phyloP scores from a whole-genome alignment of 1,140 invertebrate genomes.

The Calliopsis andreniformis region DNA sequence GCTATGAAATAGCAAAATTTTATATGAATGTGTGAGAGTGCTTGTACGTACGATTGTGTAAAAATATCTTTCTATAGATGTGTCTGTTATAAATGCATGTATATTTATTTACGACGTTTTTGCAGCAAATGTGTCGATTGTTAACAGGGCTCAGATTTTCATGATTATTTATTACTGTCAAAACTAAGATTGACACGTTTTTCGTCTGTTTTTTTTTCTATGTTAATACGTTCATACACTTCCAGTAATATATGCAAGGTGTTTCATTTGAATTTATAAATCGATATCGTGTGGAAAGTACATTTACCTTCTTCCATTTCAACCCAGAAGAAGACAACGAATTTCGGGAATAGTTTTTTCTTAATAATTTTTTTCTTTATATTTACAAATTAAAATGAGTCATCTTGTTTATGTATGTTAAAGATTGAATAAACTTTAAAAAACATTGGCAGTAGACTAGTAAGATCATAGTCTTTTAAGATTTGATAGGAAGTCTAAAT shows the following conservation, averaged over 20 bases:
- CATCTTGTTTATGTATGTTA: too few species aligned
- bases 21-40: conserved; percentile 53
- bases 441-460: too few species aligned
- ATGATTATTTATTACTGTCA: neutral
- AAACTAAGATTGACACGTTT: neutral
- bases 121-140: conserved; percentile 50
- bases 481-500: too few species aligned
- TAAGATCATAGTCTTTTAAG: too few species aligned
- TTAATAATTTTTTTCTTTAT: too few species aligned
- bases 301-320: too few species aligned
- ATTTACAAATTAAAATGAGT: too few species aligned
- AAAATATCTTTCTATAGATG: conserved; percentile 57
- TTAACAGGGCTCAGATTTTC: conserved; percentile 56
- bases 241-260: neutral
- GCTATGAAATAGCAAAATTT: conserved; percentile 69
- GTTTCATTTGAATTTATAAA: neutral
- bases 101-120: conserved; percentile 55
- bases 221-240: neutral
- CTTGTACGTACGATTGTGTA: neutral
- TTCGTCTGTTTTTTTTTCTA: neutral
- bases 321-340: too few species aligned
- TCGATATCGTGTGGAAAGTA: neutral
- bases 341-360: too few species aligned
- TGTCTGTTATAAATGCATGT: conserved; percentile 55
- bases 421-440: too few species aligned